Conservation (phyloP, 2,113 vertebrate genomes). For the Lanius ludovicianus region DNA sequence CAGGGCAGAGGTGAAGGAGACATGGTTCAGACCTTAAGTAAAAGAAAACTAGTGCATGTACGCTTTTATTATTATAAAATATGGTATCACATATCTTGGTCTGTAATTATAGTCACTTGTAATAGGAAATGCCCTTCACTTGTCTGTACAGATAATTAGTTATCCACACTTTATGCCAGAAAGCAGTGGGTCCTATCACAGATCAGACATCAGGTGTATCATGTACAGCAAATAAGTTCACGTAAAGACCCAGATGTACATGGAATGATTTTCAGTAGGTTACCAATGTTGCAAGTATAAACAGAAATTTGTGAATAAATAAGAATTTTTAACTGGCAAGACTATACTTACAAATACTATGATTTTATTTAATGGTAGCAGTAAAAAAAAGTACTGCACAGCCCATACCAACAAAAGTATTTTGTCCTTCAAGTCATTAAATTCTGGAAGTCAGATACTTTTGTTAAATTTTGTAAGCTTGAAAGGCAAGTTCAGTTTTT, state of each 20-base stretch:
- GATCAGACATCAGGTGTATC: neutral
- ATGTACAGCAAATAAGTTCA: neutral
- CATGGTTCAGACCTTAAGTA: fast-evolving
- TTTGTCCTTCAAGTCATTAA: neutral
- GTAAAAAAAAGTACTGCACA: neutral
- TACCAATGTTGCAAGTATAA: neutral
- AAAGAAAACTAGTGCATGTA: neutral
- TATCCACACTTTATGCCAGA: neutral
- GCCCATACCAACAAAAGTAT: neutral
- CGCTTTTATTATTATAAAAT: neutral
- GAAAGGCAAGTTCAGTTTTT: neutral
- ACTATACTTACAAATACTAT: neutral
- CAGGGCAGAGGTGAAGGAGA: neutral
- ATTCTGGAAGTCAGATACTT: neutral
- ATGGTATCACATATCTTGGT: neutral
- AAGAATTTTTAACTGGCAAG: neutral
- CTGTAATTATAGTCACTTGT: neutral
- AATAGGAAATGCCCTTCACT: neutral
- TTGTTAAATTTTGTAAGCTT: neutral
- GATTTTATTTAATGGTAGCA: neutral
- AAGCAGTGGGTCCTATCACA: neutral
- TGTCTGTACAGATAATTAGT: neutral
- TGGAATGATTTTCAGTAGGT: neutral
- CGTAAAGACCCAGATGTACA: neutral
- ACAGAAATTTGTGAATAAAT: neutral